These are phyloP conservation scores for Chymomyza amoena DNA, from an alignment of 2,888 invertebrate species.

Conservation along the genomic window DNA sequence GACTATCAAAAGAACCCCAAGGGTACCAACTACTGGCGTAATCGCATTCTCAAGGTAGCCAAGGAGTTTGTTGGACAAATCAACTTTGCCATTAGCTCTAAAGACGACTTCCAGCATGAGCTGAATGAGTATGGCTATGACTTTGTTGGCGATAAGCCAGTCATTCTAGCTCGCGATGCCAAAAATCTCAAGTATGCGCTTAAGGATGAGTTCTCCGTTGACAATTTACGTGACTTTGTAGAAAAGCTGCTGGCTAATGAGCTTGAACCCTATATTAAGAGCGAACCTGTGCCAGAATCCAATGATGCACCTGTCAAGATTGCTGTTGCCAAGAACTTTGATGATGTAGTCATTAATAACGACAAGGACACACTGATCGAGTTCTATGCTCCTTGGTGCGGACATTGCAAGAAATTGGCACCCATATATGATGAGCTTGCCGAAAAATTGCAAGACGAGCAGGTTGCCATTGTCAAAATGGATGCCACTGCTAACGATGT, in stretches of 20 bases:
- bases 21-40: constrained; percentile 99
- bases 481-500: constrained; percentile 99
- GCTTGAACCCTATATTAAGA: constrained; percentile 95
- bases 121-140: constrained; percentile 95
- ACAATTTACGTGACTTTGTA: constrained; percentile 90
- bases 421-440: constrained; percentile 97
- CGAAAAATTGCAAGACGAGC: constrained; percentile 90
- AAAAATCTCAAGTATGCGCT: constrained; percentile 94
- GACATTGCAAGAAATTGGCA: constrained; percentile 97
- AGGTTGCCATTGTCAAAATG: constrained; percentile 96
- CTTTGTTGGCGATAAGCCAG: constrained; percentile 92
- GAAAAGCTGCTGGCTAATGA: constrained; percentile 89
- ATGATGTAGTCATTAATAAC: constrained; percentile 93
- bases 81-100: constrained; percentile 93
- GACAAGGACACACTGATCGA: constrained; percentile 96
- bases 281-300: constrained; percentile 92
- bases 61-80: constrained; percentile 80
- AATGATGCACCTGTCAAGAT: constrained; percentile 91
- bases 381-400: constrained; percentile 99
- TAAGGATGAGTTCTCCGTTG: constrained; percentile 93
- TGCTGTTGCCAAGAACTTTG: constrained; percentile 98
- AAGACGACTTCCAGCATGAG: constrained; percentile 96
- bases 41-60: constrained; percentile 91
- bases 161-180: constrained; percentile 89
- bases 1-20: constrained; percentile 98